A percentile compares a stretch with the other conserved stretches of the same genome.
Conservation (phyloP, 2,888 invertebrate species). For the Tiliacea citrago region DNA sequence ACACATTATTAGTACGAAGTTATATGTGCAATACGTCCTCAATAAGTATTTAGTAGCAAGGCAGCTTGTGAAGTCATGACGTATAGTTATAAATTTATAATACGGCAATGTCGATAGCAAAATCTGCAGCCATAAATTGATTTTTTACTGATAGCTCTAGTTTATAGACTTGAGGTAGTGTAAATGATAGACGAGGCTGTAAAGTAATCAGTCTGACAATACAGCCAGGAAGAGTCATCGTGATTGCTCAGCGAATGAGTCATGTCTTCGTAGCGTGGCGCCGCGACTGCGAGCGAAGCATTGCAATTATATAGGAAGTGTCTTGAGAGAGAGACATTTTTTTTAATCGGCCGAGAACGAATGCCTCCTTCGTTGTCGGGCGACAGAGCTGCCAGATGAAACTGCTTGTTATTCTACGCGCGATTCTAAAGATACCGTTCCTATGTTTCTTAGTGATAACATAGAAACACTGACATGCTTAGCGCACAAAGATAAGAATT, state of each 20-base stretch:
- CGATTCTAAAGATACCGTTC: slow-evolving; percentile 60
- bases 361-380: slow-evolving; percentile 45
- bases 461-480: slow-evolving; percentile 34
- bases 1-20: slow-evolving; percentile 11
- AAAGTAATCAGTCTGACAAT: slow-evolving; percentile 68
- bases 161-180: slow-evolving; percentile 8
- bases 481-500: slow-evolving; percentile 51
- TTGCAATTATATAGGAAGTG: slow-evolving; percentile 74
- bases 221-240: slow-evolving; percentile 69
- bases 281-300: slow-evolving; percentile 69
- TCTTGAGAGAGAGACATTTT: slow-evolving; percentile 60
- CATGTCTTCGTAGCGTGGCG: slow-evolving; percentile 71
- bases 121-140: not conserved
- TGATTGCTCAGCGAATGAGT: slow-evolving; percentile 70
- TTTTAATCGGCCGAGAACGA: slow-evolving; percentile 64
- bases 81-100: not conserved
- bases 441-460: slow-evolving; percentile 52
- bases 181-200: slow-evolving; percentile 37
- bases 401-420: slow-evolving; percentile 66
- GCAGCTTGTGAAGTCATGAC: not conserved
- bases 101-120: not conserved
- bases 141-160: slow-evolving; percentile 17
- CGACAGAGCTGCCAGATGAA: slow-evolving; percentile 59
- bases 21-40: not conserved
- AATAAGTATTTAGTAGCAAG: not conserved